phyloP scores from a whole-genome alignment of 2,888 invertebrate genomes.

The Epinotia brunnichana region DNA sequence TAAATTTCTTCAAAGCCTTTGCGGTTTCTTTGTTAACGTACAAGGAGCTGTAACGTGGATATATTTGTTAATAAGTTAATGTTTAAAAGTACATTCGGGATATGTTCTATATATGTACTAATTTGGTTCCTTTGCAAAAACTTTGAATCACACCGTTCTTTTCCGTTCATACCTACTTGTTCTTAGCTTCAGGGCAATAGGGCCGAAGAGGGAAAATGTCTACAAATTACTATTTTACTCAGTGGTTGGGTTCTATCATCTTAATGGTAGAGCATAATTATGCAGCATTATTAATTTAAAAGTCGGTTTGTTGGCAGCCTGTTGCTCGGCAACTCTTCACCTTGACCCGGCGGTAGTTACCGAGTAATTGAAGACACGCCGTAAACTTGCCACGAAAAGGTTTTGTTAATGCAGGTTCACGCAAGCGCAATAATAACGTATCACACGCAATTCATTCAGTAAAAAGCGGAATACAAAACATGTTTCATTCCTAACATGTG shows the following conservation, averaged over 20 bases:
- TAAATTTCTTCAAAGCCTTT: constrained; percentile 27
- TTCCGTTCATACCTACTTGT: neutral
- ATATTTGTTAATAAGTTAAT: constrained; percentile 5
- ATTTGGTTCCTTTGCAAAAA: neutral
- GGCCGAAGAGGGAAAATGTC: neutral
- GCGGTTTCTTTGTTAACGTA: constrained; percentile 29
- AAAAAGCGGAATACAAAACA: neutral
- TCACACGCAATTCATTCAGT: neutral
- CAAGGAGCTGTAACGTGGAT: constrained; percentile 10
- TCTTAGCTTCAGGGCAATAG: neutral
- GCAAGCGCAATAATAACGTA: constrained; percentile 5
- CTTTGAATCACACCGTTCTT: neutral
- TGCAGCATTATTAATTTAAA: constrained; percentile 36
- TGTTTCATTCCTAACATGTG: neutral
- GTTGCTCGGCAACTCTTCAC: constrained; percentile 48
- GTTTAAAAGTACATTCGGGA: neutral
- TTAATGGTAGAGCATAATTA: constrained; percentile 18
- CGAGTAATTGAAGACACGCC: constrained; percentile 37
- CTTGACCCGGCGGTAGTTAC: constrained; percentile 44
- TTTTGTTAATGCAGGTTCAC: constrained; percentile 17
- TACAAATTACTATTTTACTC: neutral
- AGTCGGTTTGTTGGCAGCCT: constrained; percentile 46
- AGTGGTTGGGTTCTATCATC: neutral
- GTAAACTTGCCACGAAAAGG: constrained; percentile 30
- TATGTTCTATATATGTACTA: neutral